A percentile compares a stretch with the other conserved stretches of the same genome.
These are phyloP conservation scores for Rhagophthalmus giganteus DNA, from an alignment of 2,888 invertebrate species.

Conservation along the genomic window DNA sequence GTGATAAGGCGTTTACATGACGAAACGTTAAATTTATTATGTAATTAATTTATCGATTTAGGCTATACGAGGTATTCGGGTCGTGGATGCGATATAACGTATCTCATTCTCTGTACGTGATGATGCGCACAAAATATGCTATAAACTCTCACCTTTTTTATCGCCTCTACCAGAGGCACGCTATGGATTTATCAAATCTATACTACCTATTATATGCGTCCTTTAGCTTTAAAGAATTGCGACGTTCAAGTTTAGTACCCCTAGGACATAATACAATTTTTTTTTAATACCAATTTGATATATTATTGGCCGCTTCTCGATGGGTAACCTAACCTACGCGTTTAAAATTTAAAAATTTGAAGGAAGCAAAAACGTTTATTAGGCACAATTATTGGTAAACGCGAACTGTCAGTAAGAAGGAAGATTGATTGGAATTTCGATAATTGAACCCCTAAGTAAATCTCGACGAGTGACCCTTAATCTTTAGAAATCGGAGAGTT, in stretches of 20 bases:
- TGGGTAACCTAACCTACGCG: no score
- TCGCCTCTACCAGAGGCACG: conserved; percentile 11
- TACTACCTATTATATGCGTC: no score
- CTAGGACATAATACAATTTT: no score
- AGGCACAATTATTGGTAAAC: neutral
- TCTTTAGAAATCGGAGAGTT: conserved; percentile 10
- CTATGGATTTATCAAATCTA: conserved; percentile 13
- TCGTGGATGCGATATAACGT: conserved; percentile 11
- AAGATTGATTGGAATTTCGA: conserved; percentile 10
- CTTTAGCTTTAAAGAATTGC: no score
- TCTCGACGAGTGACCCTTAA: conserved; percentile 10
- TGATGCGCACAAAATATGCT: conserved; percentile 19
- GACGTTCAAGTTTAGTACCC: no score
- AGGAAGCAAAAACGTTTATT: no score
- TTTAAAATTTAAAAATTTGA: no score
- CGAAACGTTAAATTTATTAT: conserved; percentile 20
- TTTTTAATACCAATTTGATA: no score
- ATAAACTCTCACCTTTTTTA: conserved; percentile 20
- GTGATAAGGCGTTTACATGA: conserved; percentile 5
- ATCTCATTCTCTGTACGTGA: conserved; percentile 18
- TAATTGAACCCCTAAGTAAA: conserved; percentile 10
- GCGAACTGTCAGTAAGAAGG: conserved; percentile 1
- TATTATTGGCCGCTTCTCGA: no score
- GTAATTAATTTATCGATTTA: conserved; percentile 20
- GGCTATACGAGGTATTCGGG: conserved; percentile 3